Conservation (phyloP, 2,113 vertebrate genomes). For the Lagopus leucura region DNA sequence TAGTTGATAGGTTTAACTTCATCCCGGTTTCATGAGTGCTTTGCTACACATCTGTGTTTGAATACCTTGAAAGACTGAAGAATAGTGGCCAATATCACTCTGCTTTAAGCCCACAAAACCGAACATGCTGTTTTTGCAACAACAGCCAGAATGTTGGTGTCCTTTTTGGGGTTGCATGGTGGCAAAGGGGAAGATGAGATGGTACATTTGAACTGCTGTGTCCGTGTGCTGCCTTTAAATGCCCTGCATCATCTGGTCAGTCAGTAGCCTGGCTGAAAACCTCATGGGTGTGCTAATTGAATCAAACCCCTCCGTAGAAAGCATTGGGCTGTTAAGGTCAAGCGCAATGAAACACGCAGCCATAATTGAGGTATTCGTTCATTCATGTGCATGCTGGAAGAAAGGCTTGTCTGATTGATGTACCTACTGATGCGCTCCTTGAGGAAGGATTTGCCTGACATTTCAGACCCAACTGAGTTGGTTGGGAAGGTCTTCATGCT, state of each 20-base stretch:
- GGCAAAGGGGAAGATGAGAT: not conserved
- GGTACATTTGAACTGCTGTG: not conserved
- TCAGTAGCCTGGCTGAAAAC: not conserved
- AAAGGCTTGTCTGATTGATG: not conserved
- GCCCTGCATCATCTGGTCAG: not conserved
- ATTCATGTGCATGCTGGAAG: not conserved
- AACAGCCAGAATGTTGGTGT: fast-evolving
- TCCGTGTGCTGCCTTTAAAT: not conserved
- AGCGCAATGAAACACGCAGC: conserved; percentile 37
- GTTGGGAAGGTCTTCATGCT: not conserved
- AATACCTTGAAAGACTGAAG: not conserved
- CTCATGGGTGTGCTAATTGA: conserved; percentile 44
- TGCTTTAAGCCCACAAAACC: not conserved
- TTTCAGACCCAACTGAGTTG: not conserved
- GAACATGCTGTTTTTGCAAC: not conserved
- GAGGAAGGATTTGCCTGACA: conserved; percentile 11
- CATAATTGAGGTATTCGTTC: not conserved
- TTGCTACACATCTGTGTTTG: not conserved
- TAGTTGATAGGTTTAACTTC: not conserved
- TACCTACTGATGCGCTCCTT: not conserved
- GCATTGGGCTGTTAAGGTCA: conserved; percentile 54
- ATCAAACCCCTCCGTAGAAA: conserved; percentile 49
- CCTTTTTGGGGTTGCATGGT: not conserved
- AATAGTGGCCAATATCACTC: not conserved
- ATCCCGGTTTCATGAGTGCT: not conserved